Evolutionary conservation across 2,888 invertebrate genomes (phyloP).

Genomic region (Sussaba pulchella): DNA sequence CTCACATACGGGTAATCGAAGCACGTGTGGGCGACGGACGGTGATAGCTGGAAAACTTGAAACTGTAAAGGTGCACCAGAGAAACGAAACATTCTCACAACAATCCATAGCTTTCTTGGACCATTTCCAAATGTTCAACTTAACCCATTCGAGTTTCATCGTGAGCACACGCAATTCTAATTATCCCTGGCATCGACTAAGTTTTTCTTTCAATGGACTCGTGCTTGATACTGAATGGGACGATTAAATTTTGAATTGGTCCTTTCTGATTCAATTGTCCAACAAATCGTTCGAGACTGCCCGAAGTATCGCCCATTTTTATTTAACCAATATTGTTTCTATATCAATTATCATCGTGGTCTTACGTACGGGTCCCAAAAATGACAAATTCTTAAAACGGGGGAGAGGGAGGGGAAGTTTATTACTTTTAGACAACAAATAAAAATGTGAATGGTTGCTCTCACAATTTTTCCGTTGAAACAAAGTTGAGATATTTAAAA

Average conservation of each 20-base stretch:
- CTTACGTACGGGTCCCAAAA: too few species aligned
- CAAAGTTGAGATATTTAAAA: too few species aligned
- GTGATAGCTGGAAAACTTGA: background rate
- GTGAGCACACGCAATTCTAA: background rate
- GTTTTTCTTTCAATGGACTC: background rate
- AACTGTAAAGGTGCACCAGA: background rate
- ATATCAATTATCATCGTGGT: too few species aligned
- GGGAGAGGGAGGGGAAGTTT: too few species aligned
- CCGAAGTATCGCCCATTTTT: too few species aligned
- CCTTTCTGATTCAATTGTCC: background rate
- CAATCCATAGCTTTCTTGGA: background rate
- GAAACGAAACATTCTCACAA: background rate
- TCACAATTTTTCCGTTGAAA: too few species aligned
- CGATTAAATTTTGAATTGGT: background rate
- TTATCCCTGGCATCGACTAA: background rate
- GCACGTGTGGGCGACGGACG: background rate
- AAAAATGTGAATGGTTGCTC: too few species aligned
- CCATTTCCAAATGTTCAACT: background rate
- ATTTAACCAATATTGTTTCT: too few species aligned
- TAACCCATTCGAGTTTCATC: background rate
- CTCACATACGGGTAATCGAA: background rate
- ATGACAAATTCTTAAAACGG: too few species aligned
- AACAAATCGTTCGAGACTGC: background rate
- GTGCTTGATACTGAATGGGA: background rate
- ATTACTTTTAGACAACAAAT: too few species aligned